Conservation (phyloP, 2,797 vertebrate genomes). For the Epinephelus awoara region DNA sequence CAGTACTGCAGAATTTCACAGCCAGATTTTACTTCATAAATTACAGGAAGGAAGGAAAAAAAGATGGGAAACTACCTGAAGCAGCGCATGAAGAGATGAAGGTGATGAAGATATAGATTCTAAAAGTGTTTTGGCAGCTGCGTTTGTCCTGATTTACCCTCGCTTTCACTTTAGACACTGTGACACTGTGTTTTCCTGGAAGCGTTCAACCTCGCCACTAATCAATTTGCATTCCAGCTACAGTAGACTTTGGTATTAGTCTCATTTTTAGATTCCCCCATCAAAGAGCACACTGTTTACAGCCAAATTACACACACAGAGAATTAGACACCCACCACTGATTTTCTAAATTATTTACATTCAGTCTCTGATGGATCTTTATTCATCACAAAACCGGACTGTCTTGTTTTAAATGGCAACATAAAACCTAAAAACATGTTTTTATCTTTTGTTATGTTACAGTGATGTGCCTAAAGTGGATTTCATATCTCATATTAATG, state of each 20-base stretch:
- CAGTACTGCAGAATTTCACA: not conserved
- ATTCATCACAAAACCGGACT: constrained; percentile 21
- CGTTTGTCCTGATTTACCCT: not conserved
- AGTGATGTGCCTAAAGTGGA: not conserved
- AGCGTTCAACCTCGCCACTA: constrained; percentile 12
- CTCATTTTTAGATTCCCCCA: constrained; percentile 20
- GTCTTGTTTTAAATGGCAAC: constrained; percentile 35
- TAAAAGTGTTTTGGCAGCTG: constrained; percentile 7
- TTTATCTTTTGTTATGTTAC: constrained; percentile 1
- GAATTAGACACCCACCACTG: constrained; percentile 8
- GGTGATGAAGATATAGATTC: not conserved
- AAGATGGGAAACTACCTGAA: not conserved
- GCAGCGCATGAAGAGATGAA: not conserved
- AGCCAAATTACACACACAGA: constrained; percentile 4
- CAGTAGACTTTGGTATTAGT: constrained; percentile 24
- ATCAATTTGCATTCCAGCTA: constrained; percentile 37
- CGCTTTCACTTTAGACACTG: not conserved
- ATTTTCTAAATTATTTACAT: constrained; percentile 60
- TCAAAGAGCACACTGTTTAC: constrained; percentile 42
- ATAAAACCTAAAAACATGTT: constrained; percentile 35
- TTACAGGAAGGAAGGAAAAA: not conserved
- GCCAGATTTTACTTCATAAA: not conserved
- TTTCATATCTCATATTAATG: constrained; percentile 38
- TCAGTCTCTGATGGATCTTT: constrained; percentile 29
- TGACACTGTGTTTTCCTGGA: not conserved